Evolutionary conservation across 2,797 vertebrate species (phyloP), one percentile per base, ranked within the genome.

Genomic region (Dallia pectoralis): DNA sequence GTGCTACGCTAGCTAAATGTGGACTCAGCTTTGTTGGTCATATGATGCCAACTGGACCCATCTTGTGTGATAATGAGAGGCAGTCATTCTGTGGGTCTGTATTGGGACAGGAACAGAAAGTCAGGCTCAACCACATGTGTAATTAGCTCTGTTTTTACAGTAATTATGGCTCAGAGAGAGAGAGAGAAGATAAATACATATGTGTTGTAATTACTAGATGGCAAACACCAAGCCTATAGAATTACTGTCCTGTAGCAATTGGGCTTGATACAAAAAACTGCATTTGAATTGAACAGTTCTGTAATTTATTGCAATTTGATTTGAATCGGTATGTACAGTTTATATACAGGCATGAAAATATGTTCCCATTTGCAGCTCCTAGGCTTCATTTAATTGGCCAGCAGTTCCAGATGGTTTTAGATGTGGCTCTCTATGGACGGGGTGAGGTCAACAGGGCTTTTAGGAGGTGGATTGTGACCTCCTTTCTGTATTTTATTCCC

Each of bases 11-110:
- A 69, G 83, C 79, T 79, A 80, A 85, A 73, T 51, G 12, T 15
- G 53, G 53, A n/a, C n/a, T 22, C 33, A 30, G 36, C 72, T 79
- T 71, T 76, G 85, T 89, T 82, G 69, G 85, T 82, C 81, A 72
- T 65, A 78, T 81, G 79, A 79, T 87, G 84, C 83, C 92, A 93
- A 88, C 89, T 91, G 92, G 84, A 87, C 78, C 86, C 85, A 92
- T 91, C 87, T 84, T 77, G 74, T 6, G 64, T 81, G 82, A 73
- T 86, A 89, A 93, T 92, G 88, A 93, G 91, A 92, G 88, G 79
- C 85, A 48, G 84, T 64, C 82, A 77, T 81, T 84, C 82, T 87
- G 81, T 91, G 86, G 86, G 81, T 90, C 86, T 87, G 27, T 79
- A 49, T 47, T 15, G 79, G 81, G 78, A 76, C 77, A 64, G 49